Conservation (phyloP, 1,140 invertebrate genomes). For the Drosophila mauritiana region DNA sequence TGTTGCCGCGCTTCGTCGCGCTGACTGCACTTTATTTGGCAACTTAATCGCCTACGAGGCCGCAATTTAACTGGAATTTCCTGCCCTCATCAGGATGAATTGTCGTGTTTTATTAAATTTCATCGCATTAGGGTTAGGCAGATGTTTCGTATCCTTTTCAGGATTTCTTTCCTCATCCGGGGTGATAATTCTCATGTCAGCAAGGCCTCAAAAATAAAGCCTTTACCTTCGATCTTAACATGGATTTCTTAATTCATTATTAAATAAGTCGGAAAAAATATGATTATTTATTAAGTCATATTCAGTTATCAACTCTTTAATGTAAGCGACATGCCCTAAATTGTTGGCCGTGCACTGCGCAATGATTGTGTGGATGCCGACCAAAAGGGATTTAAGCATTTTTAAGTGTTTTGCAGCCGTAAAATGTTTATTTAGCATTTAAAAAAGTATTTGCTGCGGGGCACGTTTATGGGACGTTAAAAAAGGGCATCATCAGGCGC, state of each 20-base stretch:
- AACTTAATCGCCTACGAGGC: constrained; percentile 77
- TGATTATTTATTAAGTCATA: too few relatives aligned
- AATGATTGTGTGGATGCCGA: constrained; percentile 3
- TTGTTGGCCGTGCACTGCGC: neutral
- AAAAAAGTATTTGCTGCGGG: constrained; percentile 73
- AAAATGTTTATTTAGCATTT: constrained; percentile 83
- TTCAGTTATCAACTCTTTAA: constrained; percentile 22
- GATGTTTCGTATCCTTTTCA: constrained; percentile 27
- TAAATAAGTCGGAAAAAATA: neutral
- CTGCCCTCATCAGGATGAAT: constrained; percentile 20
- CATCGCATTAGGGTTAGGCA: constrained; percentile 60
- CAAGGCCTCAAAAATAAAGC: constrained; percentile 62
- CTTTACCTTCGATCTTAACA: neutral
- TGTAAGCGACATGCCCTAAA: constrained; percentile 1
- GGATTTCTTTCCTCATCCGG: constrained; percentile 18
- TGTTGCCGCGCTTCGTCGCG: constrained; percentile 50
- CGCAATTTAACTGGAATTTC: constrained; percentile 74
- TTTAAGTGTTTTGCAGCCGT: constrained; percentile 68
- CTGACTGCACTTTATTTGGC: constrained; percentile 77
- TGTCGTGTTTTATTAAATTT: constrained; percentile 76
- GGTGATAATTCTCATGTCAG: constrained; percentile 55
- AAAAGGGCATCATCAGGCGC: constrained; percentile 61
- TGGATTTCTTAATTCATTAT: neutral
- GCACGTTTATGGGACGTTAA: constrained; percentile 78
- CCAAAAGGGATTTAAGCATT: constrained; percentile 61